A percentile compares a stretch with the other conserved stretches of the same genome.
Evolutionary conservation across 2,113 vertebrate genomes (phyloP).

Genomic region (Trogon melanurus): DNA sequence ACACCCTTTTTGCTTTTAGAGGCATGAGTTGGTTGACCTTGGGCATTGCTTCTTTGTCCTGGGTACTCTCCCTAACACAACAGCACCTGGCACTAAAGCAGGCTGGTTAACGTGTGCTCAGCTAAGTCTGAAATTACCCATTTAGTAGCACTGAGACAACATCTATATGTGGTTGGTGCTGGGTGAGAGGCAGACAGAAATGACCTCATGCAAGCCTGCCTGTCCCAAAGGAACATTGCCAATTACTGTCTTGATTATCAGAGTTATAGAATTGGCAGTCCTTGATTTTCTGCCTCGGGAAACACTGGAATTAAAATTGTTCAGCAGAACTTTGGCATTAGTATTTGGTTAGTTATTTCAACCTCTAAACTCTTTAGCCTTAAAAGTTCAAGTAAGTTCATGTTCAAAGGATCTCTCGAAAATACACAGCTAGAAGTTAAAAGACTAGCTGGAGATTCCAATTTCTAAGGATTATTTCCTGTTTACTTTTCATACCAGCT

Average conservation of each 20-base stretch:
- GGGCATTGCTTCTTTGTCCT: background rate
- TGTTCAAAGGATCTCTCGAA: slow-evolving; percentile 63
- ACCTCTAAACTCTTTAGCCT: slow-evolving; percentile 52
- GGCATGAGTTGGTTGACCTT: background rate
- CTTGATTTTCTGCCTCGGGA: slow-evolving; percentile 52
- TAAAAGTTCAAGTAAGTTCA: slow-evolving; percentile 60
- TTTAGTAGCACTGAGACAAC: background rate
- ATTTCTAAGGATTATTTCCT: slow-evolving; percentile 62
- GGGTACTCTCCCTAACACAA: background rate
- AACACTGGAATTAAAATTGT: slow-evolving; percentile 59
- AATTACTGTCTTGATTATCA: slow-evolving; percentile 49
- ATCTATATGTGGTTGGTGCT: background rate
- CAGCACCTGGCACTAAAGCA: background rate
- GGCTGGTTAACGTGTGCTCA: background rate
- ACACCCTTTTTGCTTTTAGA: background rate
- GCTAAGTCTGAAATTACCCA: background rate
- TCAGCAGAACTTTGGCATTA: slow-evolving; percentile 43
- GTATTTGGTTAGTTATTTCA: slow-evolving; percentile 55
- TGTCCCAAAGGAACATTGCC: slow-evolving; percentile 8
- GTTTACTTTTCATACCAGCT: slow-evolving; percentile 64
- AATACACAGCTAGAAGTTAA: slow-evolving; percentile 40
- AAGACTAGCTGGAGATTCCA: slow-evolving; percentile 47
- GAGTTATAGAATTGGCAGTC: slow-evolving; percentile 32
- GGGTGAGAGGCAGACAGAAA: background rate
- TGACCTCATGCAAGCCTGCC: background rate